These are phyloP conservation scores for Ophthalmolycus amberensis DNA, from an alignment of 2,113 vertebrate species.

Conservation along the genomic window DNA sequence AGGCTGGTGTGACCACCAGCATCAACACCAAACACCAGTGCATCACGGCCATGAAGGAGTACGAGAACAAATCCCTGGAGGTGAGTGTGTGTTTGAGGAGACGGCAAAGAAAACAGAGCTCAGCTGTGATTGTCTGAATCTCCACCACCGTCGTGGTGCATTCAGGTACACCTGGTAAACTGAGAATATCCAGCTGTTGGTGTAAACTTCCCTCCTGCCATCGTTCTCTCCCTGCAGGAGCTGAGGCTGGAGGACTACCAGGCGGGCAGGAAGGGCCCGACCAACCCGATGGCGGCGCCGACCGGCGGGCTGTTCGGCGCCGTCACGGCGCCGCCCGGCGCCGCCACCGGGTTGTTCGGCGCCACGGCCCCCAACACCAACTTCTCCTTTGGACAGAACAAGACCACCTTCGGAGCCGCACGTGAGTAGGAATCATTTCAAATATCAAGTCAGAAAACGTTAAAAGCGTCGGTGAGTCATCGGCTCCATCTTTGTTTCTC, in stretches of 20 bases:
- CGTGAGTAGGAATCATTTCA: background rate
- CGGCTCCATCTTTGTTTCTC: background rate
- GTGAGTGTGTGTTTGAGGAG: conserved; percentile 40
- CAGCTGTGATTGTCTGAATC: too few species aligned
- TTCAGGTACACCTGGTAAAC: too few species aligned
- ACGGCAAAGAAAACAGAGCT: too few species aligned
- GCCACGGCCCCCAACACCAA: conserved; percentile 87
- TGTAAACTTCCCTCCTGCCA: too few species aligned
- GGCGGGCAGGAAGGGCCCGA: conserved; percentile 93
- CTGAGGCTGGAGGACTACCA: conserved; percentile 93
- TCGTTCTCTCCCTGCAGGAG: conserved; percentile 54
- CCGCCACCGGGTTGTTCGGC: conserved; percentile 91
- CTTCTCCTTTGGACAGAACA: conserved; percentile 92
- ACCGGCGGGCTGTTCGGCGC: conserved; percentile 87
- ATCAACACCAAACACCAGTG: conserved; percentile 99
- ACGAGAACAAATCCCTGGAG: conserved; percentile 89
- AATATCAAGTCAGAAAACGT: too few species aligned
- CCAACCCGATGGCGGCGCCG: conserved; percentile 88
- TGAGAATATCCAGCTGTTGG: too few species aligned
- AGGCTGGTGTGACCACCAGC: conserved; percentile 94
- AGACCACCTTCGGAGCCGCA: conserved; percentile 89
- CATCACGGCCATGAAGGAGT: conserved; percentile 99
- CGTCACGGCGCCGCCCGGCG: conserved; percentile 86
- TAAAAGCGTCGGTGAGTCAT: too few species aligned
- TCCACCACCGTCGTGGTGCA: too few species aligned